phyloP scores from a whole-genome alignment of 2,113 vertebrate genomes.

The Pollimyrus isidori region DNA sequence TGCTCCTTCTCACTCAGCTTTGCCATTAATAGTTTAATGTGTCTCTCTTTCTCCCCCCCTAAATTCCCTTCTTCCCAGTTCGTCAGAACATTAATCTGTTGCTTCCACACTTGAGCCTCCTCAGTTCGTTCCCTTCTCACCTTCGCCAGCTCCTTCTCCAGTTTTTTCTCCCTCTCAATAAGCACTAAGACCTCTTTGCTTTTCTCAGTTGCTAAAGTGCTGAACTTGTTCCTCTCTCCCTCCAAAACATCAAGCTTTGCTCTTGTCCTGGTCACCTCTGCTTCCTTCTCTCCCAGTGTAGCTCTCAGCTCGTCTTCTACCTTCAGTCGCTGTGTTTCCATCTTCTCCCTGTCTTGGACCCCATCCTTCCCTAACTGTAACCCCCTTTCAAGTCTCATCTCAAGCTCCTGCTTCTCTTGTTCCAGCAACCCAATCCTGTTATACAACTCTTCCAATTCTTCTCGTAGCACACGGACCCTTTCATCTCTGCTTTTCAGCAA shows the following conservation, averaged over 20 bases:
- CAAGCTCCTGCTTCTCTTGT: conserved; percentile 29
- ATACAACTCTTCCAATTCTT: conserved; percentile 38
- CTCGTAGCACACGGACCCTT: conserved; percentile 5
- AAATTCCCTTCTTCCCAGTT: conserved; percentile 16
- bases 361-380: neutral
- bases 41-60: conserved; percentile 5
- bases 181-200: conserved; percentile 15
- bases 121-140: neutral
- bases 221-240: conserved; percentile 33
- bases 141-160: conserved; percentile 14
- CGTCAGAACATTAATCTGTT: conserved; percentile 2
- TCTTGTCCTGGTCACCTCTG: conserved; percentile 24
- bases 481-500: conserved; percentile 33
- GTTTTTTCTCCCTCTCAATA: conserved; percentile 3
- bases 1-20: conserved; percentile 25
- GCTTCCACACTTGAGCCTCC: conserved; percentile 4
- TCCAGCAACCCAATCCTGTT: conserved; percentile 37
- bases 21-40: conserved; percentile 14
- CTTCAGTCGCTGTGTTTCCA: neutral
- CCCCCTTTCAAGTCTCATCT: neutral
- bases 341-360: neutral
- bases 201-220: conserved; percentile 19
- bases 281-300: conserved; percentile 17
- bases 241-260: conserved; percentile 24
- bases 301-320: conserved; percentile 2